Evolutionary conservation across 2,888 invertebrate species (phyloP).

Genomic region (Lamellibrachia columna): DNA sequence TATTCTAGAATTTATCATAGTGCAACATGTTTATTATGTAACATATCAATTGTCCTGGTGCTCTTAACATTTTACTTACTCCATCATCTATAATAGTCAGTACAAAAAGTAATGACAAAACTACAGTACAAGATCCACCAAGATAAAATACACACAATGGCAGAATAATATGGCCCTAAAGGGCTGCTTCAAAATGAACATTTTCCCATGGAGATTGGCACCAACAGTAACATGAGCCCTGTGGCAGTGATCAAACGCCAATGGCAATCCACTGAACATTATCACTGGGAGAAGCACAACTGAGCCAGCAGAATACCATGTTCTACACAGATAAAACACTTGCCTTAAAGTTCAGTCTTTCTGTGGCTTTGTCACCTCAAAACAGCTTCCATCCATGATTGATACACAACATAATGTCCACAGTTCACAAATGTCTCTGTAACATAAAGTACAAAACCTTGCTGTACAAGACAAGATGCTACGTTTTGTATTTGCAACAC

Average conservation of each 20-base stretch:
- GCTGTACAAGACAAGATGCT: neutral
- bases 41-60: neutral
- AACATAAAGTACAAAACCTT: neutral
- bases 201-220: conserved; percentile 8
- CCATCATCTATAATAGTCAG: neutral
- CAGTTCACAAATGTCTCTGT: neutral
- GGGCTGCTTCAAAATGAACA: neutral
- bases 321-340: neutral
- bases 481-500: neutral
- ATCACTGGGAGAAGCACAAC: neutral
- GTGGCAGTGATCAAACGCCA: neutral
- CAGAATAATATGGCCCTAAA: neutral
- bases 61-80: neutral
- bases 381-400: neutral
- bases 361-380: neutral
- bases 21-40: neutral
- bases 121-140: neutral
- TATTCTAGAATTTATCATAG: neutral
- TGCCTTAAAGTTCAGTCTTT: neutral
- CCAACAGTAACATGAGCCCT: neutral
- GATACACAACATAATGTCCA: neutral
- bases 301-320: neutral
- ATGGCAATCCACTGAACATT: neutral
- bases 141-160: neutral
- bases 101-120: neutral